Evolutionary conservation across 2,888 invertebrate species (phyloP).

Genomic region (Rhagonycha fulva): DNA sequence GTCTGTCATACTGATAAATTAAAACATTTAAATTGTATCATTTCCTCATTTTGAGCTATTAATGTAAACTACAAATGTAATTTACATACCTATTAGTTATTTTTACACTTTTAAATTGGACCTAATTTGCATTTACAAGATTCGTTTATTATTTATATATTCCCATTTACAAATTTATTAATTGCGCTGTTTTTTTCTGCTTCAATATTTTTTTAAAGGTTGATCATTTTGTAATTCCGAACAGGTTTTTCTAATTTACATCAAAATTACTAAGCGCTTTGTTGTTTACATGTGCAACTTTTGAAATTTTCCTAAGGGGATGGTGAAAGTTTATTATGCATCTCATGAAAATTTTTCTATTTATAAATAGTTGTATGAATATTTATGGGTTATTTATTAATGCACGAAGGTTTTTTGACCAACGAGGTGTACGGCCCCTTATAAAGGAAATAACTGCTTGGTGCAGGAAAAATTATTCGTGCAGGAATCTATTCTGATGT

Average conservation of each 20-base stretch:
- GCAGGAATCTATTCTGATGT: conserved; percentile 26
- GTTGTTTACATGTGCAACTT: background rate
- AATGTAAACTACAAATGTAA: background rate
- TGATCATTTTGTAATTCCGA: background rate
- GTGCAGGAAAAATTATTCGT: conserved; percentile 9
- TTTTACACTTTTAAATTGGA: background rate
- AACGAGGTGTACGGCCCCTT: conserved; percentile 9
- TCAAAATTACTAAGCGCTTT: background rate
- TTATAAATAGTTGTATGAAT: conserved; percentile 16
- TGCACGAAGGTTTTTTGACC: conserved; percentile 1
- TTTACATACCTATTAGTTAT: background rate
- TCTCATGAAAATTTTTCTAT: background rate
- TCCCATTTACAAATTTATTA: background rate
- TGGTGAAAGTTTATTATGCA: background rate
- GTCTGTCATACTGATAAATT: background rate
- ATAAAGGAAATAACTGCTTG: conserved; percentile 10
- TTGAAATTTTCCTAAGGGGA: background rate
- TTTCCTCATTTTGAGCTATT: background rate
- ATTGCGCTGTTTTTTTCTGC: background rate
- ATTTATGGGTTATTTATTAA: conserved; percentile 16
- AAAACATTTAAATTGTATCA: background rate
- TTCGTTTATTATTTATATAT: background rate
- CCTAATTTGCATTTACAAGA: background rate
- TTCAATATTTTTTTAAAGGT: background rate
- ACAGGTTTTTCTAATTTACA: background rate